These are phyloP conservation scores for Nyctibius grandis DNA, from an alignment of 2,797 vertebrate species.

Conservation along the genomic window DNA sequence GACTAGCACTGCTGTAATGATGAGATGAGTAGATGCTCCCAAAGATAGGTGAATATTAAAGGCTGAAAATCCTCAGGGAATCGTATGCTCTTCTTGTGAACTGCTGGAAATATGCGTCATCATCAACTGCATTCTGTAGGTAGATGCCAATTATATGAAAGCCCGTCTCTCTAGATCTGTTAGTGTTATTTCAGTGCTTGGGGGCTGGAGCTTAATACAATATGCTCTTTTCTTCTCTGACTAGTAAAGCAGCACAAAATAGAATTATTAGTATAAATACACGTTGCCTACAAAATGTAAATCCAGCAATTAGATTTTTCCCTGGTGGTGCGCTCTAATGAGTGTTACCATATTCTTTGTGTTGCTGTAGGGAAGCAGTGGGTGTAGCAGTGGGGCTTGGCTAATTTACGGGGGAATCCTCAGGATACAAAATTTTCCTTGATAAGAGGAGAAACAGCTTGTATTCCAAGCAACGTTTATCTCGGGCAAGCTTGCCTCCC, in stretches of 20 bases:
- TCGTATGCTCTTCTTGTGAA: slow-evolving; percentile 55
- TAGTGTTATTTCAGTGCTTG: slow-evolving; percentile 48
- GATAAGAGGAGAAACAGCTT: slow-evolving; percentile 42
- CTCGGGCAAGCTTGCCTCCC: neutral
- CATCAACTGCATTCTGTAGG: slow-evolving; percentile 54
- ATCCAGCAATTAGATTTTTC: slow-evolving; percentile 68
- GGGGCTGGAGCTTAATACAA: slow-evolving; percentile 66
- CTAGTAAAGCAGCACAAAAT: slow-evolving; percentile 62
- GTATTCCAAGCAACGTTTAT: slow-evolving; percentile 36
- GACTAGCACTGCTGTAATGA: slow-evolving; percentile 40
- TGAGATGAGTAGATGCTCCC: slow-evolving; percentile 58
- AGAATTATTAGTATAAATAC: slow-evolving; percentile 71
- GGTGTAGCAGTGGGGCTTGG: slow-evolving; percentile 28
- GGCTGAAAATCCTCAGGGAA: slow-evolving; percentile 65
- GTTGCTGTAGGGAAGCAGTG: slow-evolving; percentile 65
- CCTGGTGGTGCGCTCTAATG: slow-evolving; percentile 53
- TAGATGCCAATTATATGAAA: slow-evolving; percentile 71
- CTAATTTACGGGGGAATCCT: slow-evolving; percentile 55
- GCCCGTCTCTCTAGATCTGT: slow-evolving; percentile 56
- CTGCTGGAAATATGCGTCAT: slow-evolving; percentile 63
- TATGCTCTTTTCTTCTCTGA: slow-evolving; percentile 69
- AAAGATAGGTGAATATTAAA: slow-evolving; percentile 45
- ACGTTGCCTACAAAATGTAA: slow-evolving; percentile 70
- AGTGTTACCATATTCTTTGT: slow-evolving; percentile 62
- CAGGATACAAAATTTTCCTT: slow-evolving; percentile 44